Percentiles rank a stretch among this genome's conserved stretches.
phyloP scores from a whole-genome alignment of 2,888 invertebrate genomes.

The Caenorhabditis sp. region DNA sequence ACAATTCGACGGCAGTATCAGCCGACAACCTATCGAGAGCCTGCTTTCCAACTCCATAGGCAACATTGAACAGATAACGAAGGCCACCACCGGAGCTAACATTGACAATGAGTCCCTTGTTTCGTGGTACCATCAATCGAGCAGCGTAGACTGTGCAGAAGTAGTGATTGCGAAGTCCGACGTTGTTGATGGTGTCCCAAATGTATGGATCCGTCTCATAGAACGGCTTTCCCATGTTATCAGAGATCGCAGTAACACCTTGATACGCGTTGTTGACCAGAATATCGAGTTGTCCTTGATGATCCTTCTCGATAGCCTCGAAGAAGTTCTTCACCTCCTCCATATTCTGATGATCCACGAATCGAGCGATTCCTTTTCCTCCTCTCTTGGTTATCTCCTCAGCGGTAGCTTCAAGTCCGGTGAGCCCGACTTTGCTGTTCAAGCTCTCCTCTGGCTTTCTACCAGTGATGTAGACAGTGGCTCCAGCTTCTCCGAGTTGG shows the following conservation, averaged over 20 bases:
- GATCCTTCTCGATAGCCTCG: constrained; percentile 62
- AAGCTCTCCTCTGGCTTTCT: constrained; percentile 66
- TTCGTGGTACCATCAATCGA: constrained; percentile 79
- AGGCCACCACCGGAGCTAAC: constrained; percentile 84
- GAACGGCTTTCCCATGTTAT: constrained; percentile 81
- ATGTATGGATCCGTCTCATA: constrained; percentile 83
- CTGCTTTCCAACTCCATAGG: constrained; percentile 85
- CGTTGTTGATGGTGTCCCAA: constrained; percentile 83
- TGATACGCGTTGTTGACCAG: constrained; percentile 76
- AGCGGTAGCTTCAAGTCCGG: constrained; percentile 56
- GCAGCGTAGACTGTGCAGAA: constrained; percentile 84
- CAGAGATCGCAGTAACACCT: constrained; percentile 69
- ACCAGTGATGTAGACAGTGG: constrained; percentile 76
- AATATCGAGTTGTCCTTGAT: constrained; percentile 69
- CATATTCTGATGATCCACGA: constrained; percentile 71
- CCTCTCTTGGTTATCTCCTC: constrained; percentile 70
- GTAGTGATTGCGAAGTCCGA: constrained; percentile 83
- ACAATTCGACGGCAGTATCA: constrained; percentile 84
- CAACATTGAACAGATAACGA: constrained; percentile 84
- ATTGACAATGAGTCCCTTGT: constrained; percentile 85
- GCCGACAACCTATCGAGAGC: constrained; percentile 85
- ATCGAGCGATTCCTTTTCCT: constrained; percentile 68
- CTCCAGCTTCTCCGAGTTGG: constrained; percentile 75
- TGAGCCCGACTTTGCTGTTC: constrained; percentile 55
- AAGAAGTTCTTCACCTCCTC: constrained; percentile 69